Evolutionary conservation across 2,113 vertebrate species (phyloP).

Genomic region (Mirza zaza): DNA sequence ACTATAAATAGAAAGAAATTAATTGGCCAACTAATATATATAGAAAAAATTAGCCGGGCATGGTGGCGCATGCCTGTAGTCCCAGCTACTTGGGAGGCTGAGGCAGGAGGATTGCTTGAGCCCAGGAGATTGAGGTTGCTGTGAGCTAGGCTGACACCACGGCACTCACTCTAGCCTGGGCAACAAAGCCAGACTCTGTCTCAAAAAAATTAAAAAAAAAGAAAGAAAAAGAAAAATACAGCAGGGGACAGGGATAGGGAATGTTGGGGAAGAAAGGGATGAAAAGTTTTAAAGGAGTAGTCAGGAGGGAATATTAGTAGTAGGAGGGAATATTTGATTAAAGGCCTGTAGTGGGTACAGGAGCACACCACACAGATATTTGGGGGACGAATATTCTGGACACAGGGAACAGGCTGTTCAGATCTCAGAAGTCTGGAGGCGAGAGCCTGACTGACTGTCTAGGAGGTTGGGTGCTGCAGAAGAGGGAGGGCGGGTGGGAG

Average conservation of each 20-base stretch:
- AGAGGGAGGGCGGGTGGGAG: neutral
- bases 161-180: too few species aligned
- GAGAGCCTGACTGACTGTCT: neutral
- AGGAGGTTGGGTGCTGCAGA: neutral
- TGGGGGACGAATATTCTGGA: neutral
- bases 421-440: neutral
- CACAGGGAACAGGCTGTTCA: neutral
- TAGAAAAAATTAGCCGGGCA: too few species aligned
- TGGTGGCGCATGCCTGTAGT: too few species aligned
- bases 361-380: neutral
- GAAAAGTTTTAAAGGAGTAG: neutral
- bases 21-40: too few species aligned
- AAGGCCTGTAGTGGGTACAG: neutral
- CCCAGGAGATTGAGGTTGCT: too few species aligned
- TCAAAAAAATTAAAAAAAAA: too few species aligned
- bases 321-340: neutral
- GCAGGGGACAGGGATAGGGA: neutral
- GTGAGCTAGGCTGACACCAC: too few species aligned
- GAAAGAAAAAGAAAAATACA: neutral
- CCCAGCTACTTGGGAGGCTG: too few species aligned
- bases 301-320: too few species aligned
- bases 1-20: too few species aligned
- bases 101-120: too few species aligned
- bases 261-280: neutral
- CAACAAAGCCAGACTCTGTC: too few species aligned